Base-by-base conservation (phyloP, 1,140 invertebrate species). In the Heliconius hewitsoni region DNA sequence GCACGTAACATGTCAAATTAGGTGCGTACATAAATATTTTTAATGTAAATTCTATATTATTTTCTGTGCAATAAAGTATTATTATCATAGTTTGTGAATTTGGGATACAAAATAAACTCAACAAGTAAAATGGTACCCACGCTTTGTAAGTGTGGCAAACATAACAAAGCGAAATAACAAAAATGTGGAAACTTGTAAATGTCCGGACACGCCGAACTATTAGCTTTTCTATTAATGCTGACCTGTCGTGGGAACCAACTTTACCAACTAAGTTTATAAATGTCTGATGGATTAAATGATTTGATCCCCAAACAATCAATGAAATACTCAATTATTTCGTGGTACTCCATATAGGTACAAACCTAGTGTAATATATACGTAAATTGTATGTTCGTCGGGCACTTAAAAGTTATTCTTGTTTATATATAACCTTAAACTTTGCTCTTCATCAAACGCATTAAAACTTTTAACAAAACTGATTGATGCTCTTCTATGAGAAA, bases 191-290 rank as follows among this genome's bases (percentile, higher is more conserved):
- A 50, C 71, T 81, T 73, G 71, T 79, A 82, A 82, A 73, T 73
- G 73, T 66, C 50, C 74, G 75, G 75, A 46, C 81, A 75, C 70
- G 76, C 71, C 42, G 66, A 80, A 83, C 70, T 76, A 30, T 78
- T 80, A 70, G 71, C 52, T 83, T 76, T 76, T 75, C 76, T 78
- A 66, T 78, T 78, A 72, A 78, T 74, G 74, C 76, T 80, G 78
- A 80, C 76, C 79, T 46, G 76, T 23, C 82, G 79, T 81, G 79
- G 71, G 82, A 81, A 83, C 57, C 42, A 55, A 77, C 57, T 34
- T 55, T 52, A 46, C 42, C 13, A 11, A 72, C 27, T 1, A 8
- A 66, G 27, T 30, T 30, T 66, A 23, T 66, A 23, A 37, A 37
- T 34, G 30, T 18, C 8, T 19, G 16, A 19, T 52, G 50, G 16